A percentile compares a stretch with the other conserved stretches of the same genome.
phyloP scores from a whole-genome alignment of 2,113 vertebrate genomes.

The Lipophrys pholis region DNA sequence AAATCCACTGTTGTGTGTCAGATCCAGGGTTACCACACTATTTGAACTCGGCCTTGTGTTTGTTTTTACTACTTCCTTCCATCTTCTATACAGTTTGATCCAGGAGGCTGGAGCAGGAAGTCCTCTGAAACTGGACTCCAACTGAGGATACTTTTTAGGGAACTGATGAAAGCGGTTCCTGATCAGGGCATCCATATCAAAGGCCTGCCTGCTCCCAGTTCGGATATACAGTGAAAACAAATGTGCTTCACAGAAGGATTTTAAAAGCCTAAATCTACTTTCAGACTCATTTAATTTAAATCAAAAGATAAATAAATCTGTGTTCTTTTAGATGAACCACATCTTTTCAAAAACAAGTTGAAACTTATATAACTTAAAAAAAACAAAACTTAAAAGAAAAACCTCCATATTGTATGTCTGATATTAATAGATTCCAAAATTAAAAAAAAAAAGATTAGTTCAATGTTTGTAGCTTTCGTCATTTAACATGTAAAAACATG shows the following conservation, averaged over 20 bases:
- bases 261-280: constrained; percentile 19
- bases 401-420: no score
- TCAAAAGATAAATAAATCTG: constrained; percentile 36
- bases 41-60: background rate
- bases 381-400: no score
- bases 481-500: constrained; percentile 27
- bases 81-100: no score
- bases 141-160: no score
- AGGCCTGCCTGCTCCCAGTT: constrained; percentile 7
- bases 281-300: constrained; percentile 37
- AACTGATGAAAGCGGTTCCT: no score
- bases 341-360: constrained; percentile 8
- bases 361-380: background rate
- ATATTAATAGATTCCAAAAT: no score
- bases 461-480: constrained; percentile 3
- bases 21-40: background rate
- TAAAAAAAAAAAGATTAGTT: no score
- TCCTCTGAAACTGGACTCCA: no score
- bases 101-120: no score
- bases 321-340: constrained; percentile 35
- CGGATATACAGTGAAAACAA: constrained; percentile 15
- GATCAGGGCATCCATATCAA: background rate
- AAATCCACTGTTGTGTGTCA: background rate
- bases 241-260: constrained; percentile 2
- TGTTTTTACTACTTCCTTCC: no score